Percentiles rank a stretch among this genome's conserved stretches.
Evolutionary conservation across 1,140 invertebrate species (phyloP).

Genomic region (Hycleus phaleratus): DNA sequence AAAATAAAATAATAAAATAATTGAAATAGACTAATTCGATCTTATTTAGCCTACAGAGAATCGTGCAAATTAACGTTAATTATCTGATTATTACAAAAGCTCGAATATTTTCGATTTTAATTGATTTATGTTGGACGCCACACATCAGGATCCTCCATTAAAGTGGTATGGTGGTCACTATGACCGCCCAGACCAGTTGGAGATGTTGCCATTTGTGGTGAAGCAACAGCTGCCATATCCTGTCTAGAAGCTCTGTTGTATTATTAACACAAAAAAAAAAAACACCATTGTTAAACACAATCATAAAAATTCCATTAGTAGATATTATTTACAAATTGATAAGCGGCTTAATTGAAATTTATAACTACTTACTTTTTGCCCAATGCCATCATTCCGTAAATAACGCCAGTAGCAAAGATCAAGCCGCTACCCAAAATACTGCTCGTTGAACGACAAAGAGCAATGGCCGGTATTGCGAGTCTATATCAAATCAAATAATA

Average conservation of each 20-base stretch:
- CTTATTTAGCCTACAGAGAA: not conserved
- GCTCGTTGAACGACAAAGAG: slow-evolving; percentile 66
- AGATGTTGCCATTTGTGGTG: slow-evolving; percentile 53
- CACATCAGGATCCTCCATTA: slow-evolving; percentile 83
- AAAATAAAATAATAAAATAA: slow-evolving; percentile 5
- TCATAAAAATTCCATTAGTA: too few species aligned
- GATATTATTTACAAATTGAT: too few species aligned
- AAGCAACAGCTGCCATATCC: slow-evolving; percentile 74
- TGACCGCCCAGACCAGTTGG: slow-evolving; percentile 49
- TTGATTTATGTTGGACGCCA: slow-evolving; percentile 77
- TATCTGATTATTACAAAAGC: too few species aligned
- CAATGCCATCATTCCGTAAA: slow-evolving; percentile 91
- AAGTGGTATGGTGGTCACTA: slow-evolving; percentile 63
- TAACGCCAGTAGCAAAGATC: slow-evolving; percentile 78
- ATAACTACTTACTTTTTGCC: slow-evolving; percentile 74
- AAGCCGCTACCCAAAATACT: slow-evolving; percentile 81
- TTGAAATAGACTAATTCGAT: not conserved
- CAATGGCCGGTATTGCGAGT: slow-evolving; percentile 65
- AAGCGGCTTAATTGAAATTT: not conserved
- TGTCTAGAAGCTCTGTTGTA: slow-evolving; percentile 65
- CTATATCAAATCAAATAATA: slow-evolving; percentile 46
- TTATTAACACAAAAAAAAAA: slow-evolving; percentile 1
- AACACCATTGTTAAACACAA: not conserved
- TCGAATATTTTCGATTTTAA: slow-evolving; percentile 4
- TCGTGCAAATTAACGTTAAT: not conserved